Percentiles rank a stretch among this genome's conserved stretches.
These are phyloP conservation scores for Myathropa florea DNA, from an alignment of 2,888 invertebrate genomes.

Conservation along the genomic window DNA sequence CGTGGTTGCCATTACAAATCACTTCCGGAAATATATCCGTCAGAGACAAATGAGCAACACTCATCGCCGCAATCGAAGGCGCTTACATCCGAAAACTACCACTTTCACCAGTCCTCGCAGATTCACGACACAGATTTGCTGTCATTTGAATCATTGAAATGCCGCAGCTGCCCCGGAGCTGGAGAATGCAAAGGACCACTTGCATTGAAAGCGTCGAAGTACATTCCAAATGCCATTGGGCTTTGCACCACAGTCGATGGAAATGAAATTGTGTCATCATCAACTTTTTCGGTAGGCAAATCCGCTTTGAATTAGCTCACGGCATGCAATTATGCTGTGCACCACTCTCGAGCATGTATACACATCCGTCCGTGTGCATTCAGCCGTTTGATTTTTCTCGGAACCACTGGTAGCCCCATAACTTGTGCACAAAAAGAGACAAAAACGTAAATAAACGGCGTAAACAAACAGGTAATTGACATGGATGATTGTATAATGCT, in stretches of 20 bases:
- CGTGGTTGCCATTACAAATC: not conserved
- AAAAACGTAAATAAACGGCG: not conserved
- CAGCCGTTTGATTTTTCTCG: conserved; percentile 12
- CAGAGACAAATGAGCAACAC: conserved; percentile 27
- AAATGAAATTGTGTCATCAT: conserved; percentile 52
- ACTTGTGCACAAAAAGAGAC: conserved; percentile 14
- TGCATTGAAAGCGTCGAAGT: conserved; percentile 1
- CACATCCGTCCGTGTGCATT: not conserved
- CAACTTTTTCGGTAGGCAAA: conserved; percentile 23
- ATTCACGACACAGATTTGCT: not conserved
- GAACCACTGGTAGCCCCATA: conserved; percentile 25
- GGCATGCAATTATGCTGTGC: conserved; percentile 12
- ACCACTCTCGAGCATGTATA: not conserved
- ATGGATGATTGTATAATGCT: conserved; percentile 38
- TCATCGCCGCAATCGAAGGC: not conserved
- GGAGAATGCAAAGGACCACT: not conserved
- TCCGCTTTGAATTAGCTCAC: conserved; percentile 29
- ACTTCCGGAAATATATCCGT: conserved; percentile 35
- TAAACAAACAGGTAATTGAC: conserved; percentile 22
- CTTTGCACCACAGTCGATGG: not conserved
- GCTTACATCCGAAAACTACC: not conserved
- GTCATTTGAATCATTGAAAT: not conserved
- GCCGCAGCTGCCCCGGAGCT: not conserved
- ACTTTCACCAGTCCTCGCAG: conserved; percentile 17
- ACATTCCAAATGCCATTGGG: conserved; percentile 13